A percentile compares a stretch with the other conserved stretches of the same genome.
Evolutionary conservation across 2,113 vertebrate genomes (phyloP).

Genomic region (Electrona antarctica): DNA sequence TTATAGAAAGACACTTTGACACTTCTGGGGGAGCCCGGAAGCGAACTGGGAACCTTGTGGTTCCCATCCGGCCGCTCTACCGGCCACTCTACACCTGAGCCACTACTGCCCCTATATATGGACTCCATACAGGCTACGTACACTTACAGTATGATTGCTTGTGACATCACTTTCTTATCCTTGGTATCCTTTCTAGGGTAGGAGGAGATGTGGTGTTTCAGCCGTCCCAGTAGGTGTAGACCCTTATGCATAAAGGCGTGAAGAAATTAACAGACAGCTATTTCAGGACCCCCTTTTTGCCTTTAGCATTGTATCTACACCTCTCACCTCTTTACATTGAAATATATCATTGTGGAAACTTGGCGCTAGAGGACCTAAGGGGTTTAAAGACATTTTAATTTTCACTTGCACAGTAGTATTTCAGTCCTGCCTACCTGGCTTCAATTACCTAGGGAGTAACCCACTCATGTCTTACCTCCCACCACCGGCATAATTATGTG

Average conservation of each 20-base stretch:
- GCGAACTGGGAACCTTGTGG: too few relatives aligned
- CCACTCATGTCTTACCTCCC: conserved; percentile 42
- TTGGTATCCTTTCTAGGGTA: too few relatives aligned
- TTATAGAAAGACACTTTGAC: too few relatives aligned
- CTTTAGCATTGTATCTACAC: background rate
- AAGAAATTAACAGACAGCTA: background rate
- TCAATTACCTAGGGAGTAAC: conserved; percentile 59
- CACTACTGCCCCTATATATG: too few relatives aligned
- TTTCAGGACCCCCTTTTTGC: background rate
- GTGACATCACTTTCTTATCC: too few relatives aligned
- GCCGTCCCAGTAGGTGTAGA: background rate
- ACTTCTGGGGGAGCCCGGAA: too few relatives aligned
- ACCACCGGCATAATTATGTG: conserved; percentile 57
- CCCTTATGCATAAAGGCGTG: background rate
- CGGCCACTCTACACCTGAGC: too few relatives aligned
- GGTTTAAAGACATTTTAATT: conserved; percentile 51
- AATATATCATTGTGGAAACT: conserved; percentile 23
- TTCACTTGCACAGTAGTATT: conserved; percentile 31
- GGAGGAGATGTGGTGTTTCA: too few relatives aligned
- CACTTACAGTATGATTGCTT: too few relatives aligned
- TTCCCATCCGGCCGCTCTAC: too few relatives aligned
- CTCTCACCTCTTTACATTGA: conserved; percentile 7
- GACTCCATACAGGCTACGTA: too few relatives aligned
- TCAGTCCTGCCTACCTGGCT: conserved; percentile 41
- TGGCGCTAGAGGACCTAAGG: conserved; percentile 12